A percentile compares a stretch with the other conserved stretches of the same genome.
Conservation (phyloP, 2,888 invertebrate genomes). For the Maniola hyperantus region DNA sequence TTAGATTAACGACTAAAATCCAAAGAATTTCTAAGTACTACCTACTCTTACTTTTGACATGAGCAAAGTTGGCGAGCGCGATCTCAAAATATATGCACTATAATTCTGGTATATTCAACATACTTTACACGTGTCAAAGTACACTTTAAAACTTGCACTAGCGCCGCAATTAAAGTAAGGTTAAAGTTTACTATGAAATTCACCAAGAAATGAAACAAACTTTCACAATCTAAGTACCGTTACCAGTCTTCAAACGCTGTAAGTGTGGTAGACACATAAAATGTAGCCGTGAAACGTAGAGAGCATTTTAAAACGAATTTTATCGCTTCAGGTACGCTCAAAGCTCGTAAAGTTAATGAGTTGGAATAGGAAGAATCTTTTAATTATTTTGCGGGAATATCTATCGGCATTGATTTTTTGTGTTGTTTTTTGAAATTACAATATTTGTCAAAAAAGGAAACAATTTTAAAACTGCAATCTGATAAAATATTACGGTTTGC, state of each 20-base stretch:
- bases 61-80: no score
- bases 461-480: neutral
- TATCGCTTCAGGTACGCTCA: slow-evolving; percentile 23
- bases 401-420: slow-evolving; percentile 9
- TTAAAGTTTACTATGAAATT: neutral
- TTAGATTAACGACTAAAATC: no score
- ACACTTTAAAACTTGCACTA: neutral
- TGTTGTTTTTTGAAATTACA: neutral
- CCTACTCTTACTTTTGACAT: no score
- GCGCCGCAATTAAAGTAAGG: neutral
- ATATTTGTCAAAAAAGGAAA: neutral
- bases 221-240: slow-evolving; percentile 1
- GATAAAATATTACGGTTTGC: no score
- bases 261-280: slow-evolving; percentile 14
- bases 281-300: slow-evolving; percentile 3
- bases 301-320: slow-evolving; percentile 21
- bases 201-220: slow-evolving; percentile 8
- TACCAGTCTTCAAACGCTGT: neutral
- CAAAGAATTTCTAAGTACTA: no score
- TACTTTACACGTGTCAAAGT: no score
- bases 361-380: slow-evolving; percentile 25
- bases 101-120: no score
- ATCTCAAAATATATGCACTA: no score
- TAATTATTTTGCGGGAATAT: slow-evolving; percentile 17
- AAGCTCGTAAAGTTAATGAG: slow-evolving; percentile 29